phyloP scores from a whole-genome alignment of 2,888 invertebrate genomes.

The Diaphora mendica region DNA sequence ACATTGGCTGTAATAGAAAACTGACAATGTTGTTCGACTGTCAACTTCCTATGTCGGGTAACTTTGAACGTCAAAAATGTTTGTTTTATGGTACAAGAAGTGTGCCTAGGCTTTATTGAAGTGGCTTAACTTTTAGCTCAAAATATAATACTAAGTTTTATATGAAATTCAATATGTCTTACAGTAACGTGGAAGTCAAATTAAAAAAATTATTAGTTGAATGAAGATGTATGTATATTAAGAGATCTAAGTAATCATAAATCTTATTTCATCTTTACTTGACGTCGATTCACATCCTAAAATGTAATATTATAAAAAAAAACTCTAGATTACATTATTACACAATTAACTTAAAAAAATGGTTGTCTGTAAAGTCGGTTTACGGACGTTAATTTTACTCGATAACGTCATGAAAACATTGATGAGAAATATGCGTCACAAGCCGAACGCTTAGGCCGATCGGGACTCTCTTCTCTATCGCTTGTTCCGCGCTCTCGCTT shows the following conservation, averaged over 20 bases:
- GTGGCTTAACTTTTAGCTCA: slow-evolving; percentile 11
- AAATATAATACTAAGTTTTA: slow-evolving; percentile 2
- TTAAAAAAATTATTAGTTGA: neutral
- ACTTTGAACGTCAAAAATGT: slow-evolving; percentile 2
- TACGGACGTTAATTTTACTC: too few species aligned
- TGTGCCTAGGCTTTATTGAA: slow-evolving; percentile 1
- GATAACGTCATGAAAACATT: too few species aligned
- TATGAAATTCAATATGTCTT: neutral
- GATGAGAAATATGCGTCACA: too few species aligned
- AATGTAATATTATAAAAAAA: neutral
- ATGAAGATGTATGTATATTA: neutral
- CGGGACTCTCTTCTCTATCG: too few species aligned
- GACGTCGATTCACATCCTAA: neutral
- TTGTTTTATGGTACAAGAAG: neutral
- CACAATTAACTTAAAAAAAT: neutral
- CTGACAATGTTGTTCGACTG: slow-evolving; percentile 9
- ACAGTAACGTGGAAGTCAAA: neutral
- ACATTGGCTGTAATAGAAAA: neutral
- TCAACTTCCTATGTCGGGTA: neutral
- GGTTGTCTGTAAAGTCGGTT: too few species aligned
- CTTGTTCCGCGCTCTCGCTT: too few species aligned
- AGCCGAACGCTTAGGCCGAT: too few species aligned
- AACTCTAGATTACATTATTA: neutral
- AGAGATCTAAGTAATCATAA: neutral
- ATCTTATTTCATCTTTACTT: neutral